Evolutionary conservation across 92 coral and sea anemone genomes (phyloP), one percentile per base, ranked within the genome.

Genomic region (Epizoanthus scotinus): DNA sequence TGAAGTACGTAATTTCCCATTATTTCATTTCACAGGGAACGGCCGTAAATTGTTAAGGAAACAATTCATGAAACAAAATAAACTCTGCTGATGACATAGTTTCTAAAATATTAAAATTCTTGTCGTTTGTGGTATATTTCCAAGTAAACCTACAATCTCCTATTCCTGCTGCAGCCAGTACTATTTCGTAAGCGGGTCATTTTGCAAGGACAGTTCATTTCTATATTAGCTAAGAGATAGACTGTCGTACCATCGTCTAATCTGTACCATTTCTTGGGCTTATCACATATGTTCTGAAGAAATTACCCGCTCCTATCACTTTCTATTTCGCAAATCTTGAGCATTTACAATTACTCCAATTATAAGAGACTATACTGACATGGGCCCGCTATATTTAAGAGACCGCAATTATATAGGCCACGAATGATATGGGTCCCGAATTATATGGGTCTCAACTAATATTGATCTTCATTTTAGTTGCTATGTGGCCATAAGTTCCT

Each of bases 341-440:
- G 4, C 2, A 17, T 60, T 17, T 60, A 3, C 65, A 2, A 60
- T n/a, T n/a, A n/a, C 31, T 60, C 1, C 20, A 60, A 60, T 60
- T 60, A 60, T 60, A 60, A 60, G 31, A 28, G 66, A 60, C 8
- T 28, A 28, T 28, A 60, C n/a, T 60, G 20, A 60, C 66, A 60
- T 60, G 66, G 66, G 66, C 66, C 66, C 20, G 66, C n/a, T n/a
- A 60, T 60, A 60, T 60, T n/a, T 20, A 60, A n/a, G 65, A 28
- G 66, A n/a, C 66, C 66, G 66, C 40, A 34, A 0, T 34, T 34
- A 60, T 60, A 25, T 60, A 26, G 65, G 65, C 65, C 65, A 20
- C 65, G 65, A 60, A 60, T 60, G 8, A 60, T 60, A 13, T n/a
- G n/a, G n/a, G n/a, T n/a, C n/a, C n/a, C n/a, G n/a, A 34, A 0